These are phyloP conservation scores for Melolontha melolontha DNA, from an alignment of 2,888 invertebrate genomes.

Conservation along the genomic window DNA sequence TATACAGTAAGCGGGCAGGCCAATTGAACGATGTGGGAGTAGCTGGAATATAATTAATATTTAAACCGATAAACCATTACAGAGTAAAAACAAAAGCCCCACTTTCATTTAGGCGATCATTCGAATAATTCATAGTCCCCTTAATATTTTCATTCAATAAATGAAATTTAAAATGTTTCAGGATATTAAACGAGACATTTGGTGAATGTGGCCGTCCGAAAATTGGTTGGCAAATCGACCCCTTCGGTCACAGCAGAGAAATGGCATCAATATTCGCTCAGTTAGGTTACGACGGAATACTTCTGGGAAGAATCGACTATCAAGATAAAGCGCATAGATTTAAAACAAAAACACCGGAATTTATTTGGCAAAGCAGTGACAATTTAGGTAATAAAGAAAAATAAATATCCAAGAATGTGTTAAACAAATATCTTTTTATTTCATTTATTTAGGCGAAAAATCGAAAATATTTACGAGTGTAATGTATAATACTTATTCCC, in stretches of 20 bases:
- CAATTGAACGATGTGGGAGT: no score
- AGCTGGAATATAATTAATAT: no score
- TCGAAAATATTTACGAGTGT: constrained; percentile 87
- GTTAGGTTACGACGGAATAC: constrained; percentile 90
- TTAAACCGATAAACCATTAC: no score
- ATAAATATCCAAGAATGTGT: neutral
- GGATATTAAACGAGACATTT: constrained; percentile 73
- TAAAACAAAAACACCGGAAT: constrained; percentile 76
- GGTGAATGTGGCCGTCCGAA: constrained; percentile 79
- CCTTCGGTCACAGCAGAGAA: constrained; percentile 89
- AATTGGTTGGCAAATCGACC: constrained; percentile 87
- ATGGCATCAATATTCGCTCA: constrained; percentile 84
- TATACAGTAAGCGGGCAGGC: no score
- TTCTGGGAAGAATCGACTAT: constrained; percentile 89
- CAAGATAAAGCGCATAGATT: constrained; percentile 80
- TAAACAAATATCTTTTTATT: constrained; percentile 5
- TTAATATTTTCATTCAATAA: no score
- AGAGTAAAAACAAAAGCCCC: no score
- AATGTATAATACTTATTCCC: constrained; percentile 83
- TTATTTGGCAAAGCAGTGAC: constrained; percentile 84
- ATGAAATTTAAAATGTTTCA: constrained; percentile 48
- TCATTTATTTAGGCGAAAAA: constrained; percentile 66
- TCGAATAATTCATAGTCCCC: no score
- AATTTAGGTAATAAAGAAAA: constrained; percentile 71
- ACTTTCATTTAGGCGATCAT: no score